Conservation (phyloP, 2,888 invertebrate species). For the Alsophila aescularia region DNA sequence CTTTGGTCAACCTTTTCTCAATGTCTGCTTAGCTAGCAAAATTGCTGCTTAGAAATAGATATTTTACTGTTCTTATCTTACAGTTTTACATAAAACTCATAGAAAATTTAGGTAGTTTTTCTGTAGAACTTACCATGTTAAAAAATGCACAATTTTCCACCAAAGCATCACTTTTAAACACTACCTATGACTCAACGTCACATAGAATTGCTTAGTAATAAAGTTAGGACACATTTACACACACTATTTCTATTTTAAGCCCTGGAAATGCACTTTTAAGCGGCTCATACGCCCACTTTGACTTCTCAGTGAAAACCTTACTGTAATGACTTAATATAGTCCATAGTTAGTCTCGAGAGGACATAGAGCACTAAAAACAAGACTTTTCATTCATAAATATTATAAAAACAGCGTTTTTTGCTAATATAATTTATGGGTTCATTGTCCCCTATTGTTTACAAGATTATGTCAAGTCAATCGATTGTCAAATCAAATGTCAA, state of each 20-base stretch:
- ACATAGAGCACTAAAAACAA: slow-evolving; percentile 21
- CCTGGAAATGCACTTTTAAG: slow-evolving; percentile 11
- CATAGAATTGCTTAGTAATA: background rate
- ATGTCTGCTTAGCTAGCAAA: too few species aligned
- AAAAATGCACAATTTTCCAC: background rate
- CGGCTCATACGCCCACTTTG: slow-evolving; percentile 57
- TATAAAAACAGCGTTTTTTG: slow-evolving; percentile 51
- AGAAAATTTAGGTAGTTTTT: slow-evolving; percentile 2
- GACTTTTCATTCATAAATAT: slow-evolving; percentile 59
- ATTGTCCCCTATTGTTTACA: slow-evolving; percentile 76
- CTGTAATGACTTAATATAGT: slow-evolving; percentile 18
- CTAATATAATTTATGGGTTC: slow-evolving; percentile 57
- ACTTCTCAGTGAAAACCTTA: slow-evolving; percentile 17
- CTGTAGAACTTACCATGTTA: slow-evolving; percentile 4
- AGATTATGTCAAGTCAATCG: slow-evolving; percentile 26
- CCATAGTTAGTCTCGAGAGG: background rate
- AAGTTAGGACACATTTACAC: background rate
- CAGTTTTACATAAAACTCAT: background rate
- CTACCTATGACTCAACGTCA: background rate
- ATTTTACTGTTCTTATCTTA: too few species aligned
- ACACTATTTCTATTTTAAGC: slow-evolving; percentile 5
- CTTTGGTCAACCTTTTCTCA: too few species aligned
- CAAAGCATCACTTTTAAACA: background rate
- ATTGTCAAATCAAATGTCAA: too few species aligned
- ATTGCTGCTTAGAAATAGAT: too few species aligned